Evolutionary conservation across 2,797 vertebrate species (phyloP), one percentile per base, ranked within the genome.

Genomic region (Muscicapa striata): DNA sequence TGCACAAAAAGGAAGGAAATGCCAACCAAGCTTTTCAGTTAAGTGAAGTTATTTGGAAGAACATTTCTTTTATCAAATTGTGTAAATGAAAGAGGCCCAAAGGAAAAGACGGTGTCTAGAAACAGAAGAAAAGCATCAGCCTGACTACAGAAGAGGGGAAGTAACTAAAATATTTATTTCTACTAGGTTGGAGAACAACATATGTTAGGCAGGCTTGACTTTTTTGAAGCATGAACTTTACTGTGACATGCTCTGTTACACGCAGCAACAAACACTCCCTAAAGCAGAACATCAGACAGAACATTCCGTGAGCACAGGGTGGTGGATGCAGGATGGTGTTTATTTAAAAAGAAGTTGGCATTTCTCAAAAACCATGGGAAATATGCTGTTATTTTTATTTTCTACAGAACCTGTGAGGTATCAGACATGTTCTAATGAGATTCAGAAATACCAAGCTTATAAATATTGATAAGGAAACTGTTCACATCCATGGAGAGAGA

Each of bases 401-500:
- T 83, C 84, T 81, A 55, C 30, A 46, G 81, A 88, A 82, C 64
- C 62, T 93, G 57, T 79, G 72, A 94, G 93, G 59, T 87, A 94
- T 62, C 84, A 81, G 87, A 82, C 66, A 41, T 62, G 61, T 91
- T 85, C 73, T 94, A 95, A 97, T 94, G 87, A 95, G 77, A 97
- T 95, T 94, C 93, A 87, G 85, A 95, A 96, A 94, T 83, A 85
- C 17, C 32, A 70, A 40, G 38, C 52, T 85, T 96, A 94, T 95
- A 95, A 96, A 97, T 97, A 95, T 94, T 91, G 95, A 95, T 96
- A 46, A 66, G 64, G 61, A 85, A 84, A 89, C 61, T 3, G 40
- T 22, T 91, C 64, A 93, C 40, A 48, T 91, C 72, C 68, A 29
- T 23, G 78, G 81, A 83, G 62, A 91, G 89, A 89, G 70, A 79